phyloP scores from a whole-genome alignment of 2,113 vertebrate species.

The Dicaeum eximium region DNA sequence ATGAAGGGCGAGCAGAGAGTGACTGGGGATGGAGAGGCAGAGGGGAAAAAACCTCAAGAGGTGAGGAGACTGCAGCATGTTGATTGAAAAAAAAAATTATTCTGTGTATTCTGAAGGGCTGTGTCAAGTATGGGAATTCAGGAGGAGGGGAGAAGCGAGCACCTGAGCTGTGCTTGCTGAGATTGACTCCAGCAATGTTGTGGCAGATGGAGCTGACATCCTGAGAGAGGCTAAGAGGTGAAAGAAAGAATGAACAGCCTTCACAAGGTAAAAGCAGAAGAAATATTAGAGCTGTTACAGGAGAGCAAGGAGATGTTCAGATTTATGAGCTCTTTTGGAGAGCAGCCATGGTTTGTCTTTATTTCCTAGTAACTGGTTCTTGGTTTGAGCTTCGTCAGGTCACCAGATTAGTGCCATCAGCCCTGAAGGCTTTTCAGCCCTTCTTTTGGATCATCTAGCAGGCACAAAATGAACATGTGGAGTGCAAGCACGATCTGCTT shows the following conservation, averaged over 20 bases:
- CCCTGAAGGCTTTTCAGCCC: not conserved
- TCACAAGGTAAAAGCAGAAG: not conserved
- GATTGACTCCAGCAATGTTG: not conserved
- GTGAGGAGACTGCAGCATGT: not conserved
- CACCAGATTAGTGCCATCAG: not conserved
- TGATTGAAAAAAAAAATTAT: not conserved
- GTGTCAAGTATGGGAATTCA: constrained; percentile 33
- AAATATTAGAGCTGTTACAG: not conserved
- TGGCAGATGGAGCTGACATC: constrained; percentile 25
- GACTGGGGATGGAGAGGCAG: constrained; percentile 2
- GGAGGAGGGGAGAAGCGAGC: not conserved
- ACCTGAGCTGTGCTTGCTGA: constrained; percentile 9
- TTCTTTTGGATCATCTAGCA: not conserved
- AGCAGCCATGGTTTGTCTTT: constrained; percentile 31
- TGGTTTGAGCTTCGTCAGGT: not conserved
- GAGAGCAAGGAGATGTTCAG: constrained; percentile 32
- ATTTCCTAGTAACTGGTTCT: constrained; percentile 13
- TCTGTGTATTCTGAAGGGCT: not conserved
- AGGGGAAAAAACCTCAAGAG: not conserved
- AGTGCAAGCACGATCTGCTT: not conserved
- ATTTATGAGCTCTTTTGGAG: constrained; percentile 35
- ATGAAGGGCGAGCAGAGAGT: not conserved
- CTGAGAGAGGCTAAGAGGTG: not conserved
- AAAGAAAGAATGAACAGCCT: constrained; percentile 23
- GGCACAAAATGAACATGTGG: not conserved